Conservation (phyloP, 2,888 invertebrate species). For the Sericinus montela region DNA sequence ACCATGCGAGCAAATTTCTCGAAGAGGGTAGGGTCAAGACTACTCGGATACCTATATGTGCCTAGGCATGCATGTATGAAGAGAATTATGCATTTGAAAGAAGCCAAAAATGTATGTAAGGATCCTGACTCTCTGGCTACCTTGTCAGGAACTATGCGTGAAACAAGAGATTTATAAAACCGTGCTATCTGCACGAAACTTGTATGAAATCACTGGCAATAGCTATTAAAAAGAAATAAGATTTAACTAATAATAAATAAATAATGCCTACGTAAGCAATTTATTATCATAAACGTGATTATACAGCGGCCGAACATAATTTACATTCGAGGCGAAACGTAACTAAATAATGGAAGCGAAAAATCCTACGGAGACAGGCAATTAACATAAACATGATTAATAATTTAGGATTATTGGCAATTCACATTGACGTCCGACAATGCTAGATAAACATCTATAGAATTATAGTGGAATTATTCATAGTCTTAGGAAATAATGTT, state of each 20-base stretch:
- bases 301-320: constrained; percentile 4
- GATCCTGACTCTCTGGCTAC: too few species aligned
- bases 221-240: background rate
- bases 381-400: constrained; percentile 19
- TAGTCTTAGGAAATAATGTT: background rate
- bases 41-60: too few species aligned
- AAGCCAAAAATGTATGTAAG: too few species aligned
- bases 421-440: constrained; percentile 11
- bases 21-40: too few species aligned
- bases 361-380: constrained; percentile 4
- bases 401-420: constrained; percentile 16
- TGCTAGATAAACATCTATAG: constrained; percentile 16
- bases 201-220: too few species aligned
- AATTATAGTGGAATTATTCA: constrained; percentile 16
- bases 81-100: too few species aligned
- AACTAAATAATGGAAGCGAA: constrained; percentile 12
- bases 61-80: too few species aligned
- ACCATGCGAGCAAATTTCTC: too few species aligned
- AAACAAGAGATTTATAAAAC: too few species aligned
- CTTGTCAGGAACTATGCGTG: too few species aligned
- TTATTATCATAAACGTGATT: constrained; percentile 10
- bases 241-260: background rate
- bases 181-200: too few species aligned
- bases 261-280: constrained; percentile 3
- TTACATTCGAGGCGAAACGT: constrained; percentile 4